A percentile compares a stretch with the other conserved stretches of the same genome.
Evolutionary conservation across 92 coral and sea anemone genomes (phyloP).

Genomic region (Phenganax subtilis): DNA sequence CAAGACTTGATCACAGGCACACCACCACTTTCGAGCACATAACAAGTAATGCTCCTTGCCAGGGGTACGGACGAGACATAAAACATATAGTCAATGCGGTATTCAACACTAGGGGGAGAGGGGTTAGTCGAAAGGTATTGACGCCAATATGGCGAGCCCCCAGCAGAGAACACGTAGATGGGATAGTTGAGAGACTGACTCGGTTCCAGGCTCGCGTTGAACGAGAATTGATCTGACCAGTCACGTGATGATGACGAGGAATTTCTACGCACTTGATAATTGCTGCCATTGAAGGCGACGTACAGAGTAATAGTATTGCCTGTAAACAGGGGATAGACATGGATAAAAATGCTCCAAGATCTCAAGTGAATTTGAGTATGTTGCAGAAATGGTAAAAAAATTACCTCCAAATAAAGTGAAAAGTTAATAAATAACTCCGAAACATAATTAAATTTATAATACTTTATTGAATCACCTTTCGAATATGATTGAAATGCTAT

Average conservation of each 20-base stretch:
- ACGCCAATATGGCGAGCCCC: constrained; percentile 98
- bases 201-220: constrained; percentile 68
- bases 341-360: neutral
- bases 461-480: neutral
- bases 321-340: neutral
- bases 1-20: constrained; percentile 86
- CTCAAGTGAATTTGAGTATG: too few species aligned
- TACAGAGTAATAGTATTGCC: constrained; percentile 66
- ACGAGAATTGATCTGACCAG: constrained; percentile 73
- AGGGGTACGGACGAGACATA: constrained; percentile 58
- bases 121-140: constrained; percentile 69
- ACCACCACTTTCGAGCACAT: constrained; percentile 81
- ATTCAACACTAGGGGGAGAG: constrained; percentile 81
- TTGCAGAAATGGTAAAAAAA: too few species aligned
- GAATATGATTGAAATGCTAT: too few species aligned
- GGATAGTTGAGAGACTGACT: constrained; percentile 67
- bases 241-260: constrained; percentile 74
- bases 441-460: neutral
- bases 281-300: constrained; percentile 68
- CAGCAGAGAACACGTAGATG: constrained; percentile 80
- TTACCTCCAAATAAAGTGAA: too few species aligned
- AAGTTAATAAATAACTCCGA: neutral
- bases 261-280: constrained; percentile 80
- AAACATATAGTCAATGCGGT: constrained; percentile 87
- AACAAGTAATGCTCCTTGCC: constrained; percentile 54